Evolutionary conservation across 2,797 vertebrate genomes (phyloP).

Genomic region (Phoxinus dragarum): DNA sequence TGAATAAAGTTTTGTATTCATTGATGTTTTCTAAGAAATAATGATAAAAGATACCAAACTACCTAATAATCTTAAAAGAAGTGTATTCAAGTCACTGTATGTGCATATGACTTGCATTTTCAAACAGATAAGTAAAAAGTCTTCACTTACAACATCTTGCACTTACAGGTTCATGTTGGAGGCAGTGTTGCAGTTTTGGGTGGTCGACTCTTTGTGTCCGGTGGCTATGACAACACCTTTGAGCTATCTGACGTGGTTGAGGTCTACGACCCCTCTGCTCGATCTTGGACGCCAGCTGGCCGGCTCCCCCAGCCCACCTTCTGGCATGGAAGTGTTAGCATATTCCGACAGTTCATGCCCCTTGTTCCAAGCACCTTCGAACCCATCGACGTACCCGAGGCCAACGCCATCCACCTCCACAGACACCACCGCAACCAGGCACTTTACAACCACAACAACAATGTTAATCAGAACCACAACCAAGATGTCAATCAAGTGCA

Average conservation of each 20-base stretch:
- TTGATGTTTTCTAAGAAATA: background rate
- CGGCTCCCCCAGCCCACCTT: slow-evolving; percentile 94
- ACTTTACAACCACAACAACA: slow-evolving; percentile 78
- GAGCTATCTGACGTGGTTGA: slow-evolving; percentile 95
- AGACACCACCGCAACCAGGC: slow-evolving; percentile 79
- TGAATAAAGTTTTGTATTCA: background rate
- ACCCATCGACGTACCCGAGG: slow-evolving; percentile 75
- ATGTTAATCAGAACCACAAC: slow-evolving; percentile 77
- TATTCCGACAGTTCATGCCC: slow-evolving; percentile 99
- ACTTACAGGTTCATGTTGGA: slow-evolving; percentile 91
- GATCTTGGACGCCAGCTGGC: slow-evolving; percentile 84
- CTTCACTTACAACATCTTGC: background rate
- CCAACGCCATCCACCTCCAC: slow-evolving; percentile 78
- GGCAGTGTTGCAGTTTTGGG: slow-evolving; percentile 92
- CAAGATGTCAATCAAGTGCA: slow-evolving; percentile 77
- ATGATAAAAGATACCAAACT: background rate
- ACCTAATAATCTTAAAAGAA: background rate
- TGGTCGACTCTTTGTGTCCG: slow-evolving; percentile 91
- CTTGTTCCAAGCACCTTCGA: slow-evolving; percentile 81
- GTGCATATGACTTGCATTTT: background rate
- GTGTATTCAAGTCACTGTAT: background rate
- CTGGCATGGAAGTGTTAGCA: slow-evolving; percentile 98
- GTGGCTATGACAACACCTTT: slow-evolving; percentile 95
- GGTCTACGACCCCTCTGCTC: slow-evolving; percentile 83
- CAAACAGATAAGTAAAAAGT: slow-evolving; percentile 1